These are phyloP conservation scores for Helicoverpa zea DNA, from an alignment of 1,140 invertebrate genomes.

Conservation along the genomic window DNA sequence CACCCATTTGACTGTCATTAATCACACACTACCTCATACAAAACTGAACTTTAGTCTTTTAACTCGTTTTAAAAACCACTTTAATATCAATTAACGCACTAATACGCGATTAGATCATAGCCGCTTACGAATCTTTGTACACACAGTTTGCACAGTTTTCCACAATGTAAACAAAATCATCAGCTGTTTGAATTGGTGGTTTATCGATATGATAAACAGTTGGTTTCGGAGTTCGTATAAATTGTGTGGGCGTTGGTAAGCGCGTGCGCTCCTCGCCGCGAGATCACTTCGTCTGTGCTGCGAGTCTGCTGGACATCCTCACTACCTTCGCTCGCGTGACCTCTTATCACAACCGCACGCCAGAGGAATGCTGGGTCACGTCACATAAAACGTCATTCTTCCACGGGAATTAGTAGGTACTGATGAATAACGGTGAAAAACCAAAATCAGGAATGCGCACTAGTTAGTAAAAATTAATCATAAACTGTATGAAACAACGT, in stretches of 20 bases:
- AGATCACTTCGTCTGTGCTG: conserved; percentile 67
- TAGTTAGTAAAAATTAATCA: background rate
- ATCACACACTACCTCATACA: conserved; percentile 50
- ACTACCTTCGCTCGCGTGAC: conserved; percentile 62
- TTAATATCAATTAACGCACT: conserved; percentile 63
- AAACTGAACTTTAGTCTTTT: conserved; percentile 16
- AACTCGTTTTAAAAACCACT: conserved; percentile 51
- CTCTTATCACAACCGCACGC: conserved; percentile 75
- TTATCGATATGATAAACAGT: background rate
- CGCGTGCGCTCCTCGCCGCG: conserved; percentile 73
- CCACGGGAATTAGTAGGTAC: background rate
- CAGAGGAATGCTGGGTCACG: conserved; percentile 20
- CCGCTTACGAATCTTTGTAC: conserved; percentile 51
- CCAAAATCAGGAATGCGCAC: background rate
- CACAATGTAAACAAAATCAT: conserved; percentile 72
- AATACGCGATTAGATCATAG: conserved; percentile 69
- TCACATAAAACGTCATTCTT: conserved; percentile 39
- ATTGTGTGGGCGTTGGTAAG: background rate
- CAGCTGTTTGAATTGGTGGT: conserved; percentile 41
- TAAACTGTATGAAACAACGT: background rate
- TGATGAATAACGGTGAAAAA: conserved; percentile 31
- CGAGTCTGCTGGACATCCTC: conserved; percentile 8
- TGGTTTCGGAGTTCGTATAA: background rate
- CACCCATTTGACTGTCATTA: conserved; percentile 65
- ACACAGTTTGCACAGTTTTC: conserved; percentile 68